Evolutionary conservation across 2,888 invertebrate genomes (phyloP), one percentile per base, ranked within the genome.

Genomic region (Trissolcus japonicus): DNA sequence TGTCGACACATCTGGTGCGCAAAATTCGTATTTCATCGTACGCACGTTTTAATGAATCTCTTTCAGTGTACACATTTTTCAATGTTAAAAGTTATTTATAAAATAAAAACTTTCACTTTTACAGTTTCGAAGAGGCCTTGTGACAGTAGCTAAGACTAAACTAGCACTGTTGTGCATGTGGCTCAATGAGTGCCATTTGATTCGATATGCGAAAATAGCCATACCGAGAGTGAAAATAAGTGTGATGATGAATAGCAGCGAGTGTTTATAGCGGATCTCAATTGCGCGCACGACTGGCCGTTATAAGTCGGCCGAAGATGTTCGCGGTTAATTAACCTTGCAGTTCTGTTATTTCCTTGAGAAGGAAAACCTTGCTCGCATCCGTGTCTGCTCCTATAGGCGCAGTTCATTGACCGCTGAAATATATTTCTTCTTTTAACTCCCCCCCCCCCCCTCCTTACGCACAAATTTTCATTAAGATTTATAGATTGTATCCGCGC

Each of bases 291-390:
- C 80, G 78, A 79, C 76, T 76, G 76, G 77, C 85, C 85, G 85
- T 86, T 87, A 85, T 60, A 81, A 82, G 79, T 80, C 80, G 73
- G 80, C 82, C 80, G 71, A 35, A 35, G 35, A 79, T 73, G 77
- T 80, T 80, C 80, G 68, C 78, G 79, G 81, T 81, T 82, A 83
- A 85, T 87, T 84, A 83, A 84, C 82, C 82, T 82, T 80, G 78
- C 67, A 73, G 81, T 82, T 82, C 81, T 81, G 80, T 82, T 81
- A 80, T 77, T 80, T 81, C 79, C 78, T 63, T 75, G 79, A 74
- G 71, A 73, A 80, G 68, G 71, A 77, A 80, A 78, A 79, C 60
- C 62, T 57, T 19, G 17, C 16, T 63, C 40, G 55, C 35, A 56
- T 62, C 41, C 61, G 65, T 66, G 60, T 69, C 56, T 76, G 65